Conservation (phyloP, 2,888 invertebrate species). For the Chymomyza fuscimana region DNA sequence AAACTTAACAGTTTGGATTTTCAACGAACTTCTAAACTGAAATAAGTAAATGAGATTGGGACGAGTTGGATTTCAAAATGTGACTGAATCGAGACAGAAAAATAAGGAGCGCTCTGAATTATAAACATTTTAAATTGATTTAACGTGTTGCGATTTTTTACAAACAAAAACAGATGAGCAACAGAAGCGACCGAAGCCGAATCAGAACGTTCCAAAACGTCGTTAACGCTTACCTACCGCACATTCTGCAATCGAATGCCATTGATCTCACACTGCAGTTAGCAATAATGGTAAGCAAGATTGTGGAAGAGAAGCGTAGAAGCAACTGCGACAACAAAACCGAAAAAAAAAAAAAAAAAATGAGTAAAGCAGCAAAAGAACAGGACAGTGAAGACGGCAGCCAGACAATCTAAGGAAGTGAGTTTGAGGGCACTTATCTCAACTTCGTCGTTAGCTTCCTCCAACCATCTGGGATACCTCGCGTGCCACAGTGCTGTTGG, state of each 20-base stretch:
- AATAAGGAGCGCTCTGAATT: conserved; percentile 65
- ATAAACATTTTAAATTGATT: conserved; percentile 76
- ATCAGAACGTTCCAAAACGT: conserved; percentile 68
- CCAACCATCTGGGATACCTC: conserved; percentile 25
- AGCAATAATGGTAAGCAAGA: neutral
- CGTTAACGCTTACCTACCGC: conserved; percentile 78
- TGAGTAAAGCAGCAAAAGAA: conserved; percentile 36
- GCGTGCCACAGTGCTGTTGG: conserved; percentile 38
- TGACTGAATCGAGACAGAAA: conserved; percentile 29
- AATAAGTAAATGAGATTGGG: conserved; percentile 1
- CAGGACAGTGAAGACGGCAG: conserved; percentile 30
- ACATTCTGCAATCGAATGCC: conserved; percentile 76
- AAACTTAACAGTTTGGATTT: too few relatives aligned
- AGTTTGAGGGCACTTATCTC: conserved; percentile 42
- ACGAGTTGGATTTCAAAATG: conserved; percentile 1
- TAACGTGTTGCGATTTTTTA: conserved; percentile 74
- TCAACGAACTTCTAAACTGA: neutral
- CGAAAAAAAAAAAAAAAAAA: conserved; percentile 50
- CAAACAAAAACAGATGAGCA: conserved; percentile 40
- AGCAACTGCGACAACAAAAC: conserved; percentile 34
- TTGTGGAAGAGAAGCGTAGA: conserved; percentile 5
- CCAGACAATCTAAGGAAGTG: conserved; percentile 63
- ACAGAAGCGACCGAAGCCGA: conserved; percentile 22
- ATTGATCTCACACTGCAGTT: conserved; percentile 72
- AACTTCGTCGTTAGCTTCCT: conserved; percentile 1